phyloP scores from a whole-genome alignment of 1,140 invertebrate genomes.

The Pseudomyrmex flavicornis region DNA sequence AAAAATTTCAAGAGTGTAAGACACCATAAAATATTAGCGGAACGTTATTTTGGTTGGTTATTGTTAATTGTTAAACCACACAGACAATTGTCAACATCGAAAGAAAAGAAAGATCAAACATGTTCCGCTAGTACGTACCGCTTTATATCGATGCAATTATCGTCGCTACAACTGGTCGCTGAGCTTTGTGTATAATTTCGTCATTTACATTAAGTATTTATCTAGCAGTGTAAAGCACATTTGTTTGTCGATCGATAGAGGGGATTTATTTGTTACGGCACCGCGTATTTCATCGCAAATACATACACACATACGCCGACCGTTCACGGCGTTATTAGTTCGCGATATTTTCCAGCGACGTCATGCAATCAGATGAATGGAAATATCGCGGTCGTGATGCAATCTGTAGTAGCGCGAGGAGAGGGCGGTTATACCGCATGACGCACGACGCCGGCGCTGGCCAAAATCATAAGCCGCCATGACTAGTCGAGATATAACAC shows the following conservation, averaged over 20 bases:
- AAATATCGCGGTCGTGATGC: conserved; percentile 54
- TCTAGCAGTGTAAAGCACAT: conserved; percentile 29
- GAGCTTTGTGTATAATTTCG: conserved; percentile 39
- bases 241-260: conserved; percentile 34
- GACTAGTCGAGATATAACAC: conserved; percentile 54
- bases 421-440: conserved; percentile 40
- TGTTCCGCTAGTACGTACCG: not conserved
- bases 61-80: too few species aligned
- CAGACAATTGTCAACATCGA: not conserved
- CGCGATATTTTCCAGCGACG: conserved; percentile 48
- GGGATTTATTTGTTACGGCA: conserved; percentile 28
- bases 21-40: not conserved
- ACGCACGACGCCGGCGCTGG: conserved; percentile 32
- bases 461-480: conserved; percentile 53
- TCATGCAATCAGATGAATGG: conserved; percentile 54
- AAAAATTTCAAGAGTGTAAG: not conserved
- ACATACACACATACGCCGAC: not conserved
- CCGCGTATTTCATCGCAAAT: conserved; percentile 41
- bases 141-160: conserved; percentile 52
- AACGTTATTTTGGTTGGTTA: too few species aligned
- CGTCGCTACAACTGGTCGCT: not conserved
- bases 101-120: not conserved
- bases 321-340: conserved; percentile 51
- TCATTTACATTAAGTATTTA: conserved; percentile 57
- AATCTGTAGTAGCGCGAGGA: conserved; percentile 47